Evolutionary conservation across 2,113 vertebrate species (phyloP), one percentile per base, ranked within the genome.

Genomic region (Ochotona princeps): DNA sequence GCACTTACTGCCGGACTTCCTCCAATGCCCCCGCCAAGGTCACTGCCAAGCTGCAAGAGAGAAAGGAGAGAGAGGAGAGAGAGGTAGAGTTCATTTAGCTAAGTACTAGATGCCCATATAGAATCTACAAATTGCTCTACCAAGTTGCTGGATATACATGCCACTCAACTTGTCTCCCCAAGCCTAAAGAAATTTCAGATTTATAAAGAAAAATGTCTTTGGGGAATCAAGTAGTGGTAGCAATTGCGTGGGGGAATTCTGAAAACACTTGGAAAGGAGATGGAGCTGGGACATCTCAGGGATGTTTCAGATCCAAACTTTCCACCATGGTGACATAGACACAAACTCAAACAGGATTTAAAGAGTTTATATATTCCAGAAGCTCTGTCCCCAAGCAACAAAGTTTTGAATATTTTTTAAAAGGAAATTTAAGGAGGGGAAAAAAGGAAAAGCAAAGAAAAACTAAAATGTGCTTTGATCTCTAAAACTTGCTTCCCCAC

Each of bases 1-100:
- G 98, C 97, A 99, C 99, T 99, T 99, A 99, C 99, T 98, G 99
- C 99, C 98, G 99, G 99, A 98, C 99, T 99, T 98, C 99, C 99
- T 98, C 99, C 99, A 98, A 99, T 99, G 98, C 99, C 99, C 98
- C 99, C 99, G 98, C 99, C 99, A 98, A 99, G 99, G 98, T 99
- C 99, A 98, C 99, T 99, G 98, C 99, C 99, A 98, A 99, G 99
- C 99, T 99, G 98, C 96, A 99, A 99, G 97, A 98, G 97, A 98
- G 98, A 98, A 97, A 98, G 97, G 91, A 98, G 97, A 97, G 97
- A 98, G 95, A 98, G 96, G 69, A 97, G 95, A 97, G 92, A 97
- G 94, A 97, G 98, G 97, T 97, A 95, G 98, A 98, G 98, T 97
- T 98, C 96, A 98, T 97, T 97, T 96, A 98, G 96, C 97, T 96